A percentile compares a stretch with the other conserved stretches of the same genome.
These are phyloP conservation scores for Sylvia atricapilla DNA, from an alignment of 2,113 vertebrate genomes.

Conservation along the genomic window DNA sequence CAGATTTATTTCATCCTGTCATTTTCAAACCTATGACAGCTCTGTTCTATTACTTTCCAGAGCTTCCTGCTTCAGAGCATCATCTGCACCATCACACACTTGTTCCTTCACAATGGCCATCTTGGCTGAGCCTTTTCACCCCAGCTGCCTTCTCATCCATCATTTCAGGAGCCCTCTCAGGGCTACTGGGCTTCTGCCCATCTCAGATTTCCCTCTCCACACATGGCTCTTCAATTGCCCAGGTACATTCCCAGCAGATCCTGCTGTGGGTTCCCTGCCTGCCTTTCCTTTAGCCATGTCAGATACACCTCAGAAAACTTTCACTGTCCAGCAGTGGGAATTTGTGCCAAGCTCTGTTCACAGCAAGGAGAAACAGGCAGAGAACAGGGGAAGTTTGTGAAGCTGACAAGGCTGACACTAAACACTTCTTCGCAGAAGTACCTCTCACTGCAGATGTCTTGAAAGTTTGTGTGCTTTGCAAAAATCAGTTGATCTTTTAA, in stretches of 20 bases:
- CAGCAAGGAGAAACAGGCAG: neutral
- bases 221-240: neutral
- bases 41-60: neutral
- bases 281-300: neutral
- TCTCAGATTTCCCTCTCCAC: neutral
- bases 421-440: neutral
- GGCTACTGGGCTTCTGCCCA: neutral
- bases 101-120: neutral
- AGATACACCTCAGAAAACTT: neutral
- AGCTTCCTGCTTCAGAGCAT: neutral
- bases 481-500: neutral
- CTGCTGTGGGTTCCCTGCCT: neutral
- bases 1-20: neutral
- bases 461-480: neutral
- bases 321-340: neutral
- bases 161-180: neutral
- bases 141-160: neutral
- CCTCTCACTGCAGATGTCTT: neutral
- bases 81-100: neutral
- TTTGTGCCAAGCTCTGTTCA: neutral
- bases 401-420: neutral
- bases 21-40: neutral
- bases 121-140: neutral
- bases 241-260: neutral
- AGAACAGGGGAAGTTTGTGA: neutral